Percentiles rank a stretch among this genome's conserved stretches.
Conservation (phyloP, 2,113 vertebrate genomes). For the Aphelocoma coerulescens region DNA sequence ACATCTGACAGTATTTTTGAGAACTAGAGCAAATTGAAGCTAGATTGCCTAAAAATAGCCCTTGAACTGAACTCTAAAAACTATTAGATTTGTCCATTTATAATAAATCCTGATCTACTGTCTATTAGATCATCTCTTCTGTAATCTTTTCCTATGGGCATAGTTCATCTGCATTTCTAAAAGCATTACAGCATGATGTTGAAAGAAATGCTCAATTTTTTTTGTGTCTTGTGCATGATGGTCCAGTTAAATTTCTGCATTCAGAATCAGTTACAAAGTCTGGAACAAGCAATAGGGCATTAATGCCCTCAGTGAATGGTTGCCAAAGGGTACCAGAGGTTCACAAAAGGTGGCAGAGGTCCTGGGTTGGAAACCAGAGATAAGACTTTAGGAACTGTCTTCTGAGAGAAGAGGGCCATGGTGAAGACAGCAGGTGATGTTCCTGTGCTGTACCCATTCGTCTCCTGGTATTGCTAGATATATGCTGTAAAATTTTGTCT, state of each 20-base stretch:
- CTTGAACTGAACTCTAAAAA: background rate
- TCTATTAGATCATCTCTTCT: conserved; percentile 30
- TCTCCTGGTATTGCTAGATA: background rate
- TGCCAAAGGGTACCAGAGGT: background rate
- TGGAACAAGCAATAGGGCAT: background rate
- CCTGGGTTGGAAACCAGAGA: background rate
- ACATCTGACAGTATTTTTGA: background rate
- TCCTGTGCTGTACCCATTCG: background rate
- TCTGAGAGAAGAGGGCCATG: background rate
- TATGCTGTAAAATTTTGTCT: background rate
- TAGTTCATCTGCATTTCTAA: background rate
- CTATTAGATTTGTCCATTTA: conserved; percentile 14
- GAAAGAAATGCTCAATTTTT: background rate
- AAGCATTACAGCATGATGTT: background rate
- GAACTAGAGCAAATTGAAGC: background rate
- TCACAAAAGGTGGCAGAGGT: background rate
- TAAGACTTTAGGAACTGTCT: background rate
- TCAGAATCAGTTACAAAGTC: background rate
- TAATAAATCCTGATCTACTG: conserved; percentile 19
- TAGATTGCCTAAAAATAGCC: background rate
- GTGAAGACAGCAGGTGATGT: background rate
- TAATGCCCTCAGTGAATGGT: background rate
- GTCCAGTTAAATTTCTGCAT: background rate
- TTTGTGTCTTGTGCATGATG: background rate
- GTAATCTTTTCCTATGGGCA: background rate